These are phyloP conservation scores for Potorous gilbertii DNA, from an alignment of 2,797 vertebrate species.

Conservation along the genomic window DNA sequence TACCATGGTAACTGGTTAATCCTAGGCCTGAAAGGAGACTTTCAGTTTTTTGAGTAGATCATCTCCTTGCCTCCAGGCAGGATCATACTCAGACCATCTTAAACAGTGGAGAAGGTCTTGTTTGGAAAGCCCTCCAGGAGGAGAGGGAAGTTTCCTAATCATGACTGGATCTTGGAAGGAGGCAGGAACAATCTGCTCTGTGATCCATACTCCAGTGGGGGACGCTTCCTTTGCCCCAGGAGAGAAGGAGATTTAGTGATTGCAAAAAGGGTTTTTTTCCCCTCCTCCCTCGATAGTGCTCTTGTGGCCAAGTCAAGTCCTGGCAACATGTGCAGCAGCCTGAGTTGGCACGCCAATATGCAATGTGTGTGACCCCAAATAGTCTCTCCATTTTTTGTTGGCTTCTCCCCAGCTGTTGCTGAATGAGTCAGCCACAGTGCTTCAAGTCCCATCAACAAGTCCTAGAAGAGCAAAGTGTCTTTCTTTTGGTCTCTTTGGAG, in stretches of 20 bases:
- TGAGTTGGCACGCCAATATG: slow-evolving; percentile 50
- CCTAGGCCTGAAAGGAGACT: not conserved
- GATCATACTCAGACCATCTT: not conserved
- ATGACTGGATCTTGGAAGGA: slow-evolving; percentile 32
- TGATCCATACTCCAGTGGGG: not conserved
- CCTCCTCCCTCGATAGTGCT: not conserved
- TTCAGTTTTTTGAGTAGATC: not conserved
- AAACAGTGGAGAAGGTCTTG: not conserved
- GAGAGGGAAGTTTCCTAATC: slow-evolving; percentile 22
- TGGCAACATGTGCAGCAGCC: slow-evolving; percentile 45
- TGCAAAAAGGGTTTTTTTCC: slow-evolving; percentile 34
- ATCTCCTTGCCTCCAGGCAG: not conserved
- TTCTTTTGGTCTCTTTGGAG: not conserved
- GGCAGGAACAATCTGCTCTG: slow-evolving; percentile 44
- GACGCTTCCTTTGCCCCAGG: slow-evolving; percentile 39
- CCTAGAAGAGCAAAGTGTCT: not conserved
- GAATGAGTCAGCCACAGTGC: slow-evolving; percentile 65
- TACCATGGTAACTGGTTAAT: not conserved
- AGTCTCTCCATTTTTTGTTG: slow-evolving; percentile 47
- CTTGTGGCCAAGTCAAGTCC: not conserved
- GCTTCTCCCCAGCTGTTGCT: slow-evolving; percentile 59
- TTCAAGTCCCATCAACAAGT: not conserved
- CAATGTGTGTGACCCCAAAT: slow-evolving; percentile 57
- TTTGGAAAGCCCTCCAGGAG: slow-evolving; percentile 26
- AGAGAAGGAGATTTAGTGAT: slow-evolving; percentile 31